Evolutionary conservation across 2,888 invertebrate species (phyloP).

Genomic region (Marasmarcha lunaedactyla): DNA sequence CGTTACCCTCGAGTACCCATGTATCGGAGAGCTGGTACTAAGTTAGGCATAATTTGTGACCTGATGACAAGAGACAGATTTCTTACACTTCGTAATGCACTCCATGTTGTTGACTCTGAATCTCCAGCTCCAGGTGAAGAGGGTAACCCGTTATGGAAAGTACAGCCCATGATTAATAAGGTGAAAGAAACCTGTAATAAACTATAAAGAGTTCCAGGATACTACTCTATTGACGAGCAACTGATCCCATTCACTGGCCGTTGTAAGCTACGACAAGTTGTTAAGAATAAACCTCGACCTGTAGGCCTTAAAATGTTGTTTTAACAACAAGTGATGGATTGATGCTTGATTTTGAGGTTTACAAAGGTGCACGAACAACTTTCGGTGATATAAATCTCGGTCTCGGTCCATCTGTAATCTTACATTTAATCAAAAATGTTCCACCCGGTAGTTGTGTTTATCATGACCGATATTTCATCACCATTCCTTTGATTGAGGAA

Average conservation of each 20-base stretch:
- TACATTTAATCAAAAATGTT: constrained; percentile 10
- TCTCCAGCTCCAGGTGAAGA: background rate
- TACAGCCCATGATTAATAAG: constrained; percentile 15
- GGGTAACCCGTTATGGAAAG: constrained; percentile 13
- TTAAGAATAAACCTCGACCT: constrained; percentile 14
- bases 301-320: constrained; percentile 17
- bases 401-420: constrained; percentile 14
- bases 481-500: constrained; percentile 14
- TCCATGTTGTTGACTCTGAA: constrained; percentile 4
- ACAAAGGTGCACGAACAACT: constrained; percentile 4
- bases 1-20: constrained; percentile 9
- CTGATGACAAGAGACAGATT: constrained; percentile 7
- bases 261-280: constrained; percentile 15
- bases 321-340: constrained; percentile 16
- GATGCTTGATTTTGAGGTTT: constrained; percentile 16
- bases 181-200: constrained; percentile 13
- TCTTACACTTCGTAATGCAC: constrained; percentile 2
- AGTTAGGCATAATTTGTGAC: constrained; percentile 3
- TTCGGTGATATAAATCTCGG: constrained; percentile 8
- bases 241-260: constrained; percentile 15
- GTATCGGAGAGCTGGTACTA: constrained; percentile 8
- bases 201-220: constrained; percentile 13
- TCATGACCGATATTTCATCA: constrained; percentile 14
- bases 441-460: constrained; percentile 16
- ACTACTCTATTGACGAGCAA: constrained; percentile 15